Conservation (phyloP, 30 jellyfish, hydroid and myxozoan genomes). For the Hydra vulgaris region DNA sequence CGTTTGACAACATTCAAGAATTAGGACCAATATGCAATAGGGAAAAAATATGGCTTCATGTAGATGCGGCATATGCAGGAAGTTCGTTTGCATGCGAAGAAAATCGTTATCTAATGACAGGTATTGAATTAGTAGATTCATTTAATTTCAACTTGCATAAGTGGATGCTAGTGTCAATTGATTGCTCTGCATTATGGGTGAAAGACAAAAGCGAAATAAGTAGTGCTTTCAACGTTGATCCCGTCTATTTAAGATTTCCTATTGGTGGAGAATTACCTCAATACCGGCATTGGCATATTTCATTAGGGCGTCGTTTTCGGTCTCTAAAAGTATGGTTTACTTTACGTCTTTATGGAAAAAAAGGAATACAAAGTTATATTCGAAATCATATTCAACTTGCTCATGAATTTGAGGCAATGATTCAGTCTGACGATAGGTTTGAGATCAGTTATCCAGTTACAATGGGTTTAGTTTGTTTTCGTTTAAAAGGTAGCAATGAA, state of each 20-base stretch:
- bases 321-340: slow-evolving; percentile 35
- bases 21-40: slow-evolving; percentile 24
- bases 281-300: slow-evolving; percentile 20
- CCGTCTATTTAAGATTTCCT: not conserved
- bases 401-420: not conserved
- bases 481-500: slow-evolving; percentile 5
- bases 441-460: not conserved
- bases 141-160: slow-evolving; percentile 5
- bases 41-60: slow-evolving; percentile 27
- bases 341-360: slow-evolving; percentile 21
- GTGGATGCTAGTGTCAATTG: slow-evolving; percentile 8
- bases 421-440: slow-evolving; percentile 16
- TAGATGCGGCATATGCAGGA: slow-evolving; percentile 48
- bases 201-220: not conserved
- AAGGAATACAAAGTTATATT: slow-evolving; percentile 16
- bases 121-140: slow-evolving; percentile 19
- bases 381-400: slow-evolving; percentile 8
- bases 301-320: slow-evolving; percentile 34
- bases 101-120: slow-evolving; percentile 7
- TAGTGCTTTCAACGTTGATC: slow-evolving; percentile 5
- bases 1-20: slow-evolving; percentile 13
- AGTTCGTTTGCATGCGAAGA: slow-evolving; percentile 21
- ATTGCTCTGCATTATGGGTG: slow-evolving; percentile 21
- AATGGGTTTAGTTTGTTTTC: slow-evolving; percentile 5
- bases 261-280: not conserved